A percentile compares a stretch with the other conserved stretches of the same genome.
phyloP scores from a whole-genome alignment of 2,113 vertebrate species.

The Podarcis muralis region DNA sequence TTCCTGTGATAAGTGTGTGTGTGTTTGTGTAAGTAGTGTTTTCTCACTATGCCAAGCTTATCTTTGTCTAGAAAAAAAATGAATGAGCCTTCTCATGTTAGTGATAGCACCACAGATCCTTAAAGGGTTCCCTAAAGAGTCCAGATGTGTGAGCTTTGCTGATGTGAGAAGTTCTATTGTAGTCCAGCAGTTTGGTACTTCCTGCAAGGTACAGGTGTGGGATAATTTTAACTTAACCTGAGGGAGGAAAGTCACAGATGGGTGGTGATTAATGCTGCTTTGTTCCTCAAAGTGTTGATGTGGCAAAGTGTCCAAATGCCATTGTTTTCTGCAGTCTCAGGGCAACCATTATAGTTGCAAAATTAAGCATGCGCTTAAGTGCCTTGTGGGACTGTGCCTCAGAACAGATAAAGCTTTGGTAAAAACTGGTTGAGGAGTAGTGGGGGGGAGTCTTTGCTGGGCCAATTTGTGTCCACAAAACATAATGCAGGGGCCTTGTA shows the following conservation, averaged over 20 bases:
- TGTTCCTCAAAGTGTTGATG: not conserved
- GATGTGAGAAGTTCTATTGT: not conserved
- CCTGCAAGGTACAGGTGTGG: not conserved
- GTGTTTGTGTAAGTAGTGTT: too few species aligned
- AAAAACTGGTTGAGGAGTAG: not conserved
- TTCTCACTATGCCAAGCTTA: not conserved
- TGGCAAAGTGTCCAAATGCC: not conserved
- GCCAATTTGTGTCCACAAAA: not conserved
- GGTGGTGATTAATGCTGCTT: not conserved
- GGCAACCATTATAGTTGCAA: not conserved
- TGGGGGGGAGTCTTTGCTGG: not conserved
- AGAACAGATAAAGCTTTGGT: not conserved
- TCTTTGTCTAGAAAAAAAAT: not conserved
- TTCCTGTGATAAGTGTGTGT: too few species aligned
- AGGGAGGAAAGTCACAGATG: not conserved
- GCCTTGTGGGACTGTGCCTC: not conserved
- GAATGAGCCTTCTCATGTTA: not conserved
- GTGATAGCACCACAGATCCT: not conserved
- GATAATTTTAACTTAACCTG: slow-evolving; percentile 2
- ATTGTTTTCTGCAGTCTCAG: not conserved
- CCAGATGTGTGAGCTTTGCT: not conserved
- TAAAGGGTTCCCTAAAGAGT: not conserved
- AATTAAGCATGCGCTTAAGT: not conserved
- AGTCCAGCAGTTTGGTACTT: not conserved
- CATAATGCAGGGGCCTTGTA: not conserved